phyloP scores from a whole-genome alignment of 2,113 vertebrate species.

The Ceyx margarethae region DNA sequence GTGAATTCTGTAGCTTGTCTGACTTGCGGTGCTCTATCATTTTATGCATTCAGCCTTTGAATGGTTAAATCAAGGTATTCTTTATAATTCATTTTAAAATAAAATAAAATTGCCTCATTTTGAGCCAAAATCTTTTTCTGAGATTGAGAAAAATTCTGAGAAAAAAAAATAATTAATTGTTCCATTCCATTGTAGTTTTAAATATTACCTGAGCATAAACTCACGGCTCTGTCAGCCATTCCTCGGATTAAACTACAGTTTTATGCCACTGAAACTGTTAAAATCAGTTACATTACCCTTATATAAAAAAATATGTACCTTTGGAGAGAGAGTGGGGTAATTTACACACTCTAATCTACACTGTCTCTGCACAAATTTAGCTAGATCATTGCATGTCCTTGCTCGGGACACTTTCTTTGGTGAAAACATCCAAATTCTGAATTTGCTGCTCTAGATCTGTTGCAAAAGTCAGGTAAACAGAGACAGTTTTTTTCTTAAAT shows the following conservation, averaged over 20 bases:
- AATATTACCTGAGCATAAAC: background rate
- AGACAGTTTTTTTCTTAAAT: background rate
- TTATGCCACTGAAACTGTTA: background rate
- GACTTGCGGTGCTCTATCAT: constrained; percentile 29
- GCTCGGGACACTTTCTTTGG: background rate
- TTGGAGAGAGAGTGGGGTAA: background rate
- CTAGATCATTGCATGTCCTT: background rate
- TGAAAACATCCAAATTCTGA: background rate
- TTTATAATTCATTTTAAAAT: background rate
- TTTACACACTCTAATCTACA: background rate
- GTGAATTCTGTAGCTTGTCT: constrained; percentile 61
- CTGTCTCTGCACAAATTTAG: background rate
- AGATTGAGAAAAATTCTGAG: background rate
- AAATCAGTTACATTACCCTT: background rate
- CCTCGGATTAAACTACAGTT: background rate
- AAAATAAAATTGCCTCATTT: background rate
- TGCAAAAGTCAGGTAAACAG: background rate
- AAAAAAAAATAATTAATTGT: background rate
- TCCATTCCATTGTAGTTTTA: background rate
- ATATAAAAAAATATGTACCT: background rate
- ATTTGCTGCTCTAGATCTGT: background rate
- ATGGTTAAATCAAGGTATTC: constrained; percentile 54
- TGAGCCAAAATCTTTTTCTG: constrained; percentile 20
- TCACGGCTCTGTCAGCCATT: background rate
- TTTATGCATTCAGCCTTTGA: constrained; percentile 34